phyloP scores from a whole-genome alignment of 1,140 invertebrate genomes.

The Penaeus japonicus region DNA sequence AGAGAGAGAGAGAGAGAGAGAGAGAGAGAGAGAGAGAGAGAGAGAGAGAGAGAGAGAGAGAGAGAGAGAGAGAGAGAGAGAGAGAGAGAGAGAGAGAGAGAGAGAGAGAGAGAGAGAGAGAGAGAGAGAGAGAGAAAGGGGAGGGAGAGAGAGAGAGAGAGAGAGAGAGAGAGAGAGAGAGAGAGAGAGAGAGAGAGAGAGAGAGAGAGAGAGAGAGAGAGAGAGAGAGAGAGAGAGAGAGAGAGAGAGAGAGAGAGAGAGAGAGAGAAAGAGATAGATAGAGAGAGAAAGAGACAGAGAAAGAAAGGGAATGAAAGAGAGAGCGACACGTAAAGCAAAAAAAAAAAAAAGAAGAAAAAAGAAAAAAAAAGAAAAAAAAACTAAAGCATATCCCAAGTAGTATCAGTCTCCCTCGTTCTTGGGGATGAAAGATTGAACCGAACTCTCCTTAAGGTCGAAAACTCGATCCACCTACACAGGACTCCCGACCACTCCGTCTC shows the following conservation, averaged over 20 bases:
- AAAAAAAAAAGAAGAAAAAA: neutral
- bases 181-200: neutral
- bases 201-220: neutral
- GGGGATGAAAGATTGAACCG: no score
- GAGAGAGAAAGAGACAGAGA: neutral
- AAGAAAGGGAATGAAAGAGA: neutral
- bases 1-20: neutral
- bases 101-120: no score
- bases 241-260: constrained; percentile 36
- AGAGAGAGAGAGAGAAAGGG: neutral
- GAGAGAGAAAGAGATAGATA: constrained; percentile 8
- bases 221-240: neutral
- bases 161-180: constrained; percentile 25
- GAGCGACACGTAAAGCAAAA: no score
- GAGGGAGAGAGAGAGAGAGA: neutral
- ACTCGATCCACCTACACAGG: no score
- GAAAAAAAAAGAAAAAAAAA: no score
- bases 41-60: constrained; percentile 30
- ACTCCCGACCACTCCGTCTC: no score
- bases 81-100: no score
- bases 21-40: neutral
- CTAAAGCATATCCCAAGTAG: no score
- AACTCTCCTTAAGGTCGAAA: no score
- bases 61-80: neutral
- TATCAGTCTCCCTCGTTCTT: no score